A percentile compares a stretch with the other conserved stretches of the same genome.
Evolutionary conservation across 1,140 invertebrate species (phyloP).

Genomic region (Polypedilum pembai): DNA sequence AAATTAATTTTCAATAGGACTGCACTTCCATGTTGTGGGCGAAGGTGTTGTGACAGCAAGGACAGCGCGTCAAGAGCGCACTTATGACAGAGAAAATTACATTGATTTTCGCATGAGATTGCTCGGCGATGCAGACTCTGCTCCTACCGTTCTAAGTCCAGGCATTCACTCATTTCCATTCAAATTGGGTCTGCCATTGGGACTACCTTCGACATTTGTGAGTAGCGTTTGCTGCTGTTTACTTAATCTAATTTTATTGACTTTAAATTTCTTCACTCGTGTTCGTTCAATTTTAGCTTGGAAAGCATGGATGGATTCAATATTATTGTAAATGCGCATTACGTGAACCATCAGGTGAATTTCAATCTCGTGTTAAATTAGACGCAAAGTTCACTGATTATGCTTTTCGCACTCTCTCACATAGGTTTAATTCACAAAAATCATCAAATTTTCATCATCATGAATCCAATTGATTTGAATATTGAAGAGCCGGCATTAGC

Average conservation of each 20-base stretch:
- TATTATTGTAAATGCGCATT: constrained; percentile 89
- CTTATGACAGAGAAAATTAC: constrained; percentile 88
- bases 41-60: constrained; percentile 80
- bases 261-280: too few species aligned
- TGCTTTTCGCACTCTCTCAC: neutral
- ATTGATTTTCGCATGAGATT: constrained; percentile 91
- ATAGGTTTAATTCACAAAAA: constrained; percentile 85
- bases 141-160: constrained; percentile 76
- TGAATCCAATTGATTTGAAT: constrained; percentile 92
- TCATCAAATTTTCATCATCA: constrained; percentile 93
- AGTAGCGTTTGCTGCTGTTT: too few species aligned
- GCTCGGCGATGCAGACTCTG: constrained; percentile 75
- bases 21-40: constrained; percentile 90
- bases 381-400: neutral
- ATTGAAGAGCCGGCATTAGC: constrained; percentile 78
- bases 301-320: constrained; percentile 92
- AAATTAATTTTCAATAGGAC: constrained; percentile 46
- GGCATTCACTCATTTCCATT: constrained; percentile 94
- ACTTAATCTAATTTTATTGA: too few species aligned
- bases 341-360: constrained; percentile 61
- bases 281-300: constrained; percentile 45
- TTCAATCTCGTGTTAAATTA: constrained; percentile 11
- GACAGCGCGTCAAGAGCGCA: constrained; percentile 68
- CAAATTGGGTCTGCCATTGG: constrained; percentile 81
- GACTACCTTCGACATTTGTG: constrained; percentile 80